phyloP scores from a whole-genome alignment of 30 jellyfish, hydroid and myxozoan species.

The Hydractinia symbiolongicarpus region DNA sequence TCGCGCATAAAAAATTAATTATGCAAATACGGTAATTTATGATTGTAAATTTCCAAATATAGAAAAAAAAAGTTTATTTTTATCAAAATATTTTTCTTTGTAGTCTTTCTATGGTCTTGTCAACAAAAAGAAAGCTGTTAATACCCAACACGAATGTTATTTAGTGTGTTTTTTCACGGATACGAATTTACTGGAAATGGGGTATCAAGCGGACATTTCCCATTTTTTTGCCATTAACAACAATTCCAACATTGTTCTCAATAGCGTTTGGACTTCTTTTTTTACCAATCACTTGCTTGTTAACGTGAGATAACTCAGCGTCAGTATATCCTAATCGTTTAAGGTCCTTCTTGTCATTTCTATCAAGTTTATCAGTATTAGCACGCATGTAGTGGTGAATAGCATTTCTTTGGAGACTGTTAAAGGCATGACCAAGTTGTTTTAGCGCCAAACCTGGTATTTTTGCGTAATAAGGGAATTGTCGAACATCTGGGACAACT shows the following conservation, averaged over 20 bases:
- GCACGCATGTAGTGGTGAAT: not conserved
- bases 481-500: not conserved
- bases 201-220: not conserved
- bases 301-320: constrained; percentile 3
- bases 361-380: constrained; percentile 8
- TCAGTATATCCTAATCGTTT: constrained; percentile 20
- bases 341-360: not conserved
- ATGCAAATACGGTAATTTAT: too few relatives aligned
- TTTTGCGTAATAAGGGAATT: not conserved
- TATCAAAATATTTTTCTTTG: too few relatives aligned
- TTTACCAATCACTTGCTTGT: constrained; percentile 21
- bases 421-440: not conserved
- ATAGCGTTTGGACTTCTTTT: constrained; percentile 15
- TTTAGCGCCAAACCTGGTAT: not conserved
- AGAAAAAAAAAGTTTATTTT: too few relatives aligned
- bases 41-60: too few relatives aligned
- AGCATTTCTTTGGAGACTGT: not conserved
- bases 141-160: too few relatives aligned
- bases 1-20: too few relatives aligned
- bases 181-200: too few relatives aligned
- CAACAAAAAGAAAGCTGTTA: too few relatives aligned
- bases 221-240: constrained; percentile 1
- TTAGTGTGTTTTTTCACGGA: too few relatives aligned
- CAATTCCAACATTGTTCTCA: constrained; percentile 6
- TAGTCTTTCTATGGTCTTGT: too few relatives aligned